Percentiles rank a stretch among this genome's conserved stretches.
phyloP scores from a whole-genome alignment of 2,113 vertebrate genomes.

The Pycnonotus jocosus region DNA sequence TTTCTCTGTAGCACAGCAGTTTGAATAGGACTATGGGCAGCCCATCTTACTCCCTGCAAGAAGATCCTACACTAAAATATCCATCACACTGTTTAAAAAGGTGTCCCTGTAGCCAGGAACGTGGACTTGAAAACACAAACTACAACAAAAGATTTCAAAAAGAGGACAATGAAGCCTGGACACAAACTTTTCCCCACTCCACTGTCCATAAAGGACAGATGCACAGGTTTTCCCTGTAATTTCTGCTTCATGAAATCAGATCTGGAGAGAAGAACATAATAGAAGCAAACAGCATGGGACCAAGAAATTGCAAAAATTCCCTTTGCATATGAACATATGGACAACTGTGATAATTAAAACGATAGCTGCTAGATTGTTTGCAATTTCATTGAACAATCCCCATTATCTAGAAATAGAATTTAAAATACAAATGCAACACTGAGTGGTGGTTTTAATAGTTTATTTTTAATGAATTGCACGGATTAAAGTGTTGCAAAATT shows the following conservation, averaged over 20 bases:
- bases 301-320: conserved; percentile 53
- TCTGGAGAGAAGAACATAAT: not conserved
- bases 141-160: not conserved
- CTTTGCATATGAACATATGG: conserved; percentile 67
- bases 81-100: not conserved
- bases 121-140: not conserved
- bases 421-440: conserved; percentile 29
- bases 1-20: not conserved
- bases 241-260: conserved; percentile 20
- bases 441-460: conserved; percentile 36
- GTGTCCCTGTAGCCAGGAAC: not conserved
- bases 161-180: not conserved
- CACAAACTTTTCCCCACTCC: not conserved
- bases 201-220: conserved; percentile 20
- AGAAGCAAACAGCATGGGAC: conserved; percentile 47
- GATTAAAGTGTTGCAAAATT: conserved; percentile 19
- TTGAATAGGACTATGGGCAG: not conserved
- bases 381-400: conserved; percentile 64
- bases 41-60: not conserved
- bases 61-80: not conserved
- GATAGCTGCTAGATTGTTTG: conserved; percentile 57
- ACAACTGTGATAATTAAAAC: conserved; percentile 70
- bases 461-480: conserved; percentile 56
- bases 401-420: conserved; percentile 62
- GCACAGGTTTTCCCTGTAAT: conserved; percentile 10